Evolutionary conservation across 1,140 invertebrate genomes (phyloP).

Genomic region (Tigriopus japonicus): DNA sequence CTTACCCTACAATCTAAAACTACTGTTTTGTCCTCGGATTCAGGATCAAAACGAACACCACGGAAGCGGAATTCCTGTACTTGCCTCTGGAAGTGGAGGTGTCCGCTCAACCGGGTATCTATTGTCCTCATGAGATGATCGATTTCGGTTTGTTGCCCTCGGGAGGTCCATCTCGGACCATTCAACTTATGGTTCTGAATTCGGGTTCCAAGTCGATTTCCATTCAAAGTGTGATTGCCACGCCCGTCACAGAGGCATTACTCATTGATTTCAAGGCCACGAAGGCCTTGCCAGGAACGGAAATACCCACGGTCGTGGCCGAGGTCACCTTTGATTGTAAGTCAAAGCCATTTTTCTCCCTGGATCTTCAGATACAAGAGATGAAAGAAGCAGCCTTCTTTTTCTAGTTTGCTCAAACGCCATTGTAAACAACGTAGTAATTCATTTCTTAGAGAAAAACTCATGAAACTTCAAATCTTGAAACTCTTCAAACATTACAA

Average conservation of each 20-base stretch:
- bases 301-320: constrained; percentile 34
- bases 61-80: constrained; percentile 32
- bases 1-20: too few relatives aligned
- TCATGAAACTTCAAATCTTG: too few relatives aligned
- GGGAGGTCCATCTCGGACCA: constrained; percentile 40
- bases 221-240: constrained; percentile 39
- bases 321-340: constrained; percentile 54
- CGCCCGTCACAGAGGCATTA: constrained; percentile 37
- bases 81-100: constrained; percentile 74
- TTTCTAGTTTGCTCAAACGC: too few relatives aligned
- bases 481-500: too few relatives aligned
- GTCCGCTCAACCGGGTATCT: constrained; percentile 45
- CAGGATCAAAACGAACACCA: constrained; percentile 51
- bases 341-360: constrained; percentile 21
- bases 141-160: constrained; percentile 63
- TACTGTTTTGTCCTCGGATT: too few relatives aligned
- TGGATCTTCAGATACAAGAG: too few relatives aligned
- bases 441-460: too few relatives aligned
- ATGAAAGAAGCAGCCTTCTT: too few relatives aligned
- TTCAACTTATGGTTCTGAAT: constrained; percentile 47
- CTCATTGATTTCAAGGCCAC: constrained; percentile 38
- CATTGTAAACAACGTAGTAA: too few relatives aligned
- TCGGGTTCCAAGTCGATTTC: constrained; percentile 46
- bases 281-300: constrained; percentile 40
- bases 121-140: constrained; percentile 49